These are phyloP conservation scores for Sporophila hypoxantha DNA, from an alignment of 2,113 vertebrate species.

Conservation along the genomic window DNA sequence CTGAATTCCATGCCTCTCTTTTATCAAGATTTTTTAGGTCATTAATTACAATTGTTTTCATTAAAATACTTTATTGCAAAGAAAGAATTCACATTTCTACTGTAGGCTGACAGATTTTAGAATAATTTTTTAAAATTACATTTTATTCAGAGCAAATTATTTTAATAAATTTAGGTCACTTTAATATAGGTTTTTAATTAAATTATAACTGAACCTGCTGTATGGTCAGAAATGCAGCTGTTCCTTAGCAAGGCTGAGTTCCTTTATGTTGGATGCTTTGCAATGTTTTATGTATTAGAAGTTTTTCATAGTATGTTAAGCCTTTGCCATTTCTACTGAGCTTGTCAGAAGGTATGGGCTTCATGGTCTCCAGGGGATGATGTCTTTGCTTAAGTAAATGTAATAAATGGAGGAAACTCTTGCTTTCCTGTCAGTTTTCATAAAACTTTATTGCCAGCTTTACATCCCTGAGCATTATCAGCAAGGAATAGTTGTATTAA, in stretches of 20 bases:
- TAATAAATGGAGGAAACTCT: not conserved
- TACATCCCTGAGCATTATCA: not conserved
- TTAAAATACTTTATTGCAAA: not conserved
- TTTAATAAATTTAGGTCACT: not conserved
- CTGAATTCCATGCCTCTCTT: not conserved
- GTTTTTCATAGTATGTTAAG: not conserved
- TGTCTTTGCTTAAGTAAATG: not conserved
- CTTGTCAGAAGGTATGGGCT: not conserved
- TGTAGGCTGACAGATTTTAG: not conserved
- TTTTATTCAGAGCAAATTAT: not conserved
- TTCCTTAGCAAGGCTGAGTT: not conserved
- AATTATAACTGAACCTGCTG: not conserved
- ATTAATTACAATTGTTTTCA: not conserved
- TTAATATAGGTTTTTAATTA: not conserved
- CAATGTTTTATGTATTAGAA: not conserved
- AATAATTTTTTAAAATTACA: not conserved
- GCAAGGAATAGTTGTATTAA: not conserved
- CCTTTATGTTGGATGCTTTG: not conserved
- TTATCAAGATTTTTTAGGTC: not conserved
- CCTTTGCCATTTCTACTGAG: not conserved
- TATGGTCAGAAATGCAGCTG: not conserved
- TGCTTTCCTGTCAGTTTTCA: not conserved
- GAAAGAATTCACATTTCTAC: not conserved
- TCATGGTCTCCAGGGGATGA: not conserved
- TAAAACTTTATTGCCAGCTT: conserved; percentile 5